Evolutionary conservation across 2,113 vertebrate species (phyloP).

Genomic region (Glareola pratincola): DNA sequence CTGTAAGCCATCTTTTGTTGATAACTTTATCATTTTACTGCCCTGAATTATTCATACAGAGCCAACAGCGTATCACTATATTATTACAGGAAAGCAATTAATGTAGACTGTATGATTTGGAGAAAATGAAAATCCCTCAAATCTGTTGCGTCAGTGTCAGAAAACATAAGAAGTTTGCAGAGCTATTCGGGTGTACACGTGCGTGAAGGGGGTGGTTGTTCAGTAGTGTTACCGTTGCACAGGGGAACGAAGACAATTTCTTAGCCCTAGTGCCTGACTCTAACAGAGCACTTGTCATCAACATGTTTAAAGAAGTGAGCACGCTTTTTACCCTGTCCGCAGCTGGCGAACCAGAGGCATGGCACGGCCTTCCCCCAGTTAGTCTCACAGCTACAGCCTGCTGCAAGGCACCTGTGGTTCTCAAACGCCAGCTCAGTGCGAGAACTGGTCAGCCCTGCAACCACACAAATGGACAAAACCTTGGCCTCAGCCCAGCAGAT

Average conservation of each 20-base stretch:
- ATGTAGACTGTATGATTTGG: background rate
- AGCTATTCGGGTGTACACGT: background rate
- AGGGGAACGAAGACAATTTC: background rate
- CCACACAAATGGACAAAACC: fast-evolving
- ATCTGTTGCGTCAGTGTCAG: background rate
- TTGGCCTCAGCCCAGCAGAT: background rate
- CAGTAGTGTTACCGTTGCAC: fast-evolving
- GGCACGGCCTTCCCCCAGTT: background rate
- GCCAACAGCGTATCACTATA: background rate
- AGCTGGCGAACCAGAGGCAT: background rate
- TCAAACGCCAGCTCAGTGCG: background rate
- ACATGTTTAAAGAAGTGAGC: fast-evolving
- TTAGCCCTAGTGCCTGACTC: background rate
- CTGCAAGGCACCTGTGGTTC: background rate
- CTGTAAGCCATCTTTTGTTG: slow-evolving; percentile 33
- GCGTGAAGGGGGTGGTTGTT: background rate
- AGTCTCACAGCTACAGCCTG: background rate
- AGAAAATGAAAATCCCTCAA: background rate
- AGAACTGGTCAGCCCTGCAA: fast-evolving
- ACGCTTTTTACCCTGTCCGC: background rate
- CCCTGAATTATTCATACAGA: slow-evolving; percentile 53
- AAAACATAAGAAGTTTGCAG: background rate
- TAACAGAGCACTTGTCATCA: background rate
- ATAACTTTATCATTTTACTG: slow-evolving; percentile 36
- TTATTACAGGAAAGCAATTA: slow-evolving; percentile 36